A percentile compares a stretch with the other conserved stretches of the same genome.
Conservation (phyloP, 2,888 invertebrate genomes). For the Lordiphosa fenestrarum region DNA sequence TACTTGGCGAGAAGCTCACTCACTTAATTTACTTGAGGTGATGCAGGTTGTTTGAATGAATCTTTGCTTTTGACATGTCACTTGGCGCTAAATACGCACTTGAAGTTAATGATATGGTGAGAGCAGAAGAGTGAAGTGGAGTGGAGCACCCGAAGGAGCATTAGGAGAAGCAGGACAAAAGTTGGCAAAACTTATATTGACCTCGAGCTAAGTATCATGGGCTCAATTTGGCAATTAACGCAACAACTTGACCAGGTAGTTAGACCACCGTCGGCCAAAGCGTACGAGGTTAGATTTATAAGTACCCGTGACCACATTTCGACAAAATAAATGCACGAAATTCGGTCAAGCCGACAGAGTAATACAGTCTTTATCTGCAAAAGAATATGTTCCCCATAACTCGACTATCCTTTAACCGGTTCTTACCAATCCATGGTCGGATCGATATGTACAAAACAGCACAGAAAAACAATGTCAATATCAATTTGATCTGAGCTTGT, state of each 20-base stretch:
- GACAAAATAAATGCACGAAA: no score
- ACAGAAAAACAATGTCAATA: no score
- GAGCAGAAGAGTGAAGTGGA: neutral
- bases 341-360: no score
- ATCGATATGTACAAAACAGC: no score
- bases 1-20: conserved; percentile 47
- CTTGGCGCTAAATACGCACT: conserved; percentile 60
- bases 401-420: no score
- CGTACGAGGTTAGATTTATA: no score
- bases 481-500: no score
- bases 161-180: neutral
- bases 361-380: no score
- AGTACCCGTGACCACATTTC: no score
- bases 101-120: conserved; percentile 34
- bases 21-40: conserved; percentile 60
- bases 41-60: conserved; percentile 46
- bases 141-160: neutral
- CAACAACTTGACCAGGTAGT: conserved; percentile 14
- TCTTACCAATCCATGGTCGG: no score
- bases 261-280: no score
- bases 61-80: conserved; percentile 67
- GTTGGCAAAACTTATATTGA: conserved; percentile 1
- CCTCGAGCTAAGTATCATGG: conserved; percentile 3
- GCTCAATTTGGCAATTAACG: conserved; percentile 36
- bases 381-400: no score